phyloP scores from a whole-genome alignment of 35 echinoderm and acorn worm genomes.

The Lytechinus variegatus region DNA sequence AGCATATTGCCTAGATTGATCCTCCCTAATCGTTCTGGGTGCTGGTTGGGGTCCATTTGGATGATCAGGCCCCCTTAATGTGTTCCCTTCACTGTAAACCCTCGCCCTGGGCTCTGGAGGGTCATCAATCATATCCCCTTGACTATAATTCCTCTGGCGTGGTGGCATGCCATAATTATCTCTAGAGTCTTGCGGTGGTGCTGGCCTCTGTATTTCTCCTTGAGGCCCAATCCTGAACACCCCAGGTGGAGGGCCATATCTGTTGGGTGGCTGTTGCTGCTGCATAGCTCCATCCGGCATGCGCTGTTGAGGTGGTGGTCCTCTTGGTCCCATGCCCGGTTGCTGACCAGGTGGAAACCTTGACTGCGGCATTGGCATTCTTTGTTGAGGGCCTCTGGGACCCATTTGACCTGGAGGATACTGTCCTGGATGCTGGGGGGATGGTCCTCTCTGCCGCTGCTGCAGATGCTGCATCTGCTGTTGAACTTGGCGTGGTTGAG shows the following conservation, averaged over 20 bases:
- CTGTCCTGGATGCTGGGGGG: conserved; percentile 52
- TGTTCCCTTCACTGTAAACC: conserved; percentile 48
- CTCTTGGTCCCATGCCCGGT: conserved; percentile 27
- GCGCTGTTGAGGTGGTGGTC: conserved; percentile 32
- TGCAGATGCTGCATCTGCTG: conserved; percentile 42
- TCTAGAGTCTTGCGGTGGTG: background rate
- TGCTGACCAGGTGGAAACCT: conserved; percentile 30
- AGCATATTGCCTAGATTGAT: conserved; percentile 34
- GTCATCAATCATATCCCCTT: conserved; percentile 39
- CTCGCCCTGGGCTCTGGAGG: conserved; percentile 22
- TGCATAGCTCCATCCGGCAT: conserved; percentile 30
- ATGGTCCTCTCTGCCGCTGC: conserved; percentile 54
- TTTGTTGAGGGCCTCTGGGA: conserved; percentile 57
- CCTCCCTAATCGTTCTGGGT: conserved; percentile 16
- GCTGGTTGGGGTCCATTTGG: conserved; percentile 22
- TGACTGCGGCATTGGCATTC: conserved; percentile 24
- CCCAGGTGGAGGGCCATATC: background rate
- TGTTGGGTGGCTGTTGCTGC: background rate
- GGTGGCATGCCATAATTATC: conserved; percentile 41
- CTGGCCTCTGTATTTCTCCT: conserved; percentile 33
- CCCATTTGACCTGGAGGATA: background rate
- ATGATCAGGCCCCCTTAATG: background rate
- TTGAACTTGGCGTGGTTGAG: conserved; percentile 47
- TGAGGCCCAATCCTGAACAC: conserved; percentile 6
- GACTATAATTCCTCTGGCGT: conserved; percentile 43